Conservation (phyloP, 2,888 invertebrate species). For the Pyrgus malvae region DNA sequence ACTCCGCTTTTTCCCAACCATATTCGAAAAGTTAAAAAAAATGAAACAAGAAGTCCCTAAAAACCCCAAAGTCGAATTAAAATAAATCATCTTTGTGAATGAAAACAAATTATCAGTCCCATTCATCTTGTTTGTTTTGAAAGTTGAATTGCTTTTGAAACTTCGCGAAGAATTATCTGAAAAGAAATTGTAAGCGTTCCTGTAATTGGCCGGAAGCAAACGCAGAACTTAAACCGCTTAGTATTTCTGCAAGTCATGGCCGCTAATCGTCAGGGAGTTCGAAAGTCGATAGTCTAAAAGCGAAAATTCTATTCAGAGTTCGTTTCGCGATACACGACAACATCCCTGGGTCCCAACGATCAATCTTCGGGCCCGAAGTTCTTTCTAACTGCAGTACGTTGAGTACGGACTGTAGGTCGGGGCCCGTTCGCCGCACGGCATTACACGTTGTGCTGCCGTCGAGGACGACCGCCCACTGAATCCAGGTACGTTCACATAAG, state of each 20-base stretch:
- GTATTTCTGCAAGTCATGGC: slow-evolving; percentile 4
- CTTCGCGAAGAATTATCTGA: slow-evolving; percentile 8
- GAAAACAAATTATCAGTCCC: slow-evolving; percentile 11
- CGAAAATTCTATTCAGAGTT: not conserved
- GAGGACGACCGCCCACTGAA: slow-evolving; percentile 48
- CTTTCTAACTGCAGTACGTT: slow-evolving; percentile 54
- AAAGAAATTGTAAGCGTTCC: not conserved
- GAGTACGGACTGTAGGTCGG: slow-evolving; percentile 34
- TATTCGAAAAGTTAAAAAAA: too few relatives aligned
- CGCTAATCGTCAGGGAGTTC: slow-evolving; percentile 10
- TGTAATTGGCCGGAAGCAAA: slow-evolving; percentile 12
- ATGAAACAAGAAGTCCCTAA: not conserved
- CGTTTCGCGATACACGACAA: slow-evolving; percentile 37
- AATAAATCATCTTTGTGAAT: slow-evolving; percentile 1
- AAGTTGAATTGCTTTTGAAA: slow-evolving; percentile 9
- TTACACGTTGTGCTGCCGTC: slow-evolving; percentile 53
- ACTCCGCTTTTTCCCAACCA: too few relatives aligned
- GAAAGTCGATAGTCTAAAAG: slow-evolving; percentile 3
- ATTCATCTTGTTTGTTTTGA: slow-evolving; percentile 10
- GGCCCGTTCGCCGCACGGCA: slow-evolving; percentile 58
- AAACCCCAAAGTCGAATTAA: not conserved
- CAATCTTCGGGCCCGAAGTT: slow-evolving; percentile 43
- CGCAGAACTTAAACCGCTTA: slow-evolving; percentile 1
- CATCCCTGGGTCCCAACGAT: slow-evolving; percentile 50
- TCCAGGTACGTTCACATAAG: slow-evolving; percentile 21